Percentiles rank a stretch among this genome's conserved stretches.
These are phyloP conservation scores for Denticeps clupeoides DNA, from an alignment of 2,797 vertebrate species.

Conservation along the genomic window DNA sequence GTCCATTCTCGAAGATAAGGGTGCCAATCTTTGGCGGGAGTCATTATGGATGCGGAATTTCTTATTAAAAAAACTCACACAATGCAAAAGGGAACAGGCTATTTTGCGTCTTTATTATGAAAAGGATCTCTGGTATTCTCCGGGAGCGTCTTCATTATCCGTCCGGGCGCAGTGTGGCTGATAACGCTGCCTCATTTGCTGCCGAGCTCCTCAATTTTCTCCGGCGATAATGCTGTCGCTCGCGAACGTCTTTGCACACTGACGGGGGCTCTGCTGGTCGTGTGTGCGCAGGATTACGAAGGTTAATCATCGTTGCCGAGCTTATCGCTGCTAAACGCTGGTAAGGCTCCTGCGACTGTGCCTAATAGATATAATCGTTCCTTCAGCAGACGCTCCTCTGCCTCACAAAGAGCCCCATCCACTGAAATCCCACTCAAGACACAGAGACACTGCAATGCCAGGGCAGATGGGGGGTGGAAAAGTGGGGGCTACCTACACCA, in stretches of 20 bases:
- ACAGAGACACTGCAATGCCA: too few relatives aligned
- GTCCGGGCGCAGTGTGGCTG: conserved; percentile 34
- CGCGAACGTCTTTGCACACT: too few relatives aligned
- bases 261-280: too few relatives aligned
- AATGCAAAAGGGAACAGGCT: conserved; percentile 37
- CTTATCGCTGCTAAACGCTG: conserved; percentile 62
- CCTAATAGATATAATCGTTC: conserved; percentile 47
- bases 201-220: conserved; percentile 43
- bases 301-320: conserved; percentile 66
- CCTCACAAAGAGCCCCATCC: conserved; percentile 21
- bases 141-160: conserved; percentile 59
- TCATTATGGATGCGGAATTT: conserved; percentile 28
- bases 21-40: conserved; percentile 32
- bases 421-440: too few relatives aligned
- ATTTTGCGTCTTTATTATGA: conserved; percentile 49
- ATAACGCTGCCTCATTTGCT: conserved; percentile 62
- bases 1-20: conserved; percentile 36
- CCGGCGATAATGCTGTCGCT: conserved; percentile 47
- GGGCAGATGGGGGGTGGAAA: too few relatives aligned
- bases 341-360: conserved; percentile 38
- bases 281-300: conserved; percentile 51
- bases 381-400: conserved; percentile 40
- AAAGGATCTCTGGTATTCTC: conserved; percentile 41
- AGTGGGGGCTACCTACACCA: too few relatives aligned
- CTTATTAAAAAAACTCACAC: conserved; percentile 44